Conservation (phyloP, 1,140 invertebrate genomes). For the Nephotettix cincticeps region DNA sequence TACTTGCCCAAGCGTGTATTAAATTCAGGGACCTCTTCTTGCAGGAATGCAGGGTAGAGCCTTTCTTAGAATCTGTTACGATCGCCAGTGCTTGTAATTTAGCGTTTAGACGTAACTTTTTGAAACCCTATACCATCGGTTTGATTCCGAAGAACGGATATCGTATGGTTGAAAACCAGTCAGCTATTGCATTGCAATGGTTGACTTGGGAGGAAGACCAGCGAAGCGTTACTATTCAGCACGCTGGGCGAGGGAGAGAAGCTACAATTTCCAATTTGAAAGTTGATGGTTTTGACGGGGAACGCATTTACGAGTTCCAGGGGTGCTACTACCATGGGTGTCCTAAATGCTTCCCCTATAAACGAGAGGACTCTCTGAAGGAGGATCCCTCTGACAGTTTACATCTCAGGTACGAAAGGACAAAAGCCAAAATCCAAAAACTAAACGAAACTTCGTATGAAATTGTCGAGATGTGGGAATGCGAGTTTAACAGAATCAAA, state of each 20-base stretch:
- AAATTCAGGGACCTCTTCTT: neutral
- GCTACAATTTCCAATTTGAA: neutral
- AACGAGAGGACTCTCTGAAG: slow-evolving; percentile 11
- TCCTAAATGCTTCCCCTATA: slow-evolving; percentile 22
- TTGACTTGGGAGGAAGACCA: neutral
- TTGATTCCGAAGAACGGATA: neutral
- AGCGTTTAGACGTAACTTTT: neutral
- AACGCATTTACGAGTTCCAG: slow-evolving; percentile 24
- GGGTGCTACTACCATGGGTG: slow-evolving; percentile 28
- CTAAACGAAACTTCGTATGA: neutral
- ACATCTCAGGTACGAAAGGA: neutral
- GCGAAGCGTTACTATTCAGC: neutral
- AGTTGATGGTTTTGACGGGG: slow-evolving; percentile 20
- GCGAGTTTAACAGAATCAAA: neutral
- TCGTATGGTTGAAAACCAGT: neutral
- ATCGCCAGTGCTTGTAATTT: neutral
- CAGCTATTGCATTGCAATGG: neutral
- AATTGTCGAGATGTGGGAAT: neutral
- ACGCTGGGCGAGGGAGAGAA: neutral
- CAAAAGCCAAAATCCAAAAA: neutral
- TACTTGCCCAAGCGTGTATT: neutral
- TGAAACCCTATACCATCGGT: neutral
- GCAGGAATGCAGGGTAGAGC: neutral
- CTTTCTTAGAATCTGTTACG: neutral
- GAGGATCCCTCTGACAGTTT: neutral